Evolutionary conservation across 2,888 invertebrate species (phyloP).

Genomic region (Yponomeuta evonymella): DNA sequence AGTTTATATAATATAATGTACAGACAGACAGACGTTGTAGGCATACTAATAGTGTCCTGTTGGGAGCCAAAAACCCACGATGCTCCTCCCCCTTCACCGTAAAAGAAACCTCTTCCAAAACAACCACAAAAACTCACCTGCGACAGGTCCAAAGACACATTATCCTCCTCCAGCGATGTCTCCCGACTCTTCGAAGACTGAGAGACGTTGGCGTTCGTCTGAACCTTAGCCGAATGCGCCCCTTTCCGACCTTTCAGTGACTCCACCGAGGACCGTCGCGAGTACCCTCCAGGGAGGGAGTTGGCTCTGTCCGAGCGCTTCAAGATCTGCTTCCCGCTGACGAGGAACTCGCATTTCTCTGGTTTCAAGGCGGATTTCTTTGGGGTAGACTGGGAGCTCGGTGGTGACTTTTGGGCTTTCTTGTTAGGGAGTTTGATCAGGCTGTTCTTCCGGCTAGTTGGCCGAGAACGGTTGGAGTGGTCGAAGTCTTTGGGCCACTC

Average conservation of each 20-base stretch:
- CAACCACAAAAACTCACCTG: constrained; percentile 37
- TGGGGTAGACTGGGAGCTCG: constrained; percentile 42
- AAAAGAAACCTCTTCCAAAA: too few species aligned
- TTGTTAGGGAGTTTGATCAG: constrained; percentile 23
- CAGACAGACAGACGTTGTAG: too few species aligned
- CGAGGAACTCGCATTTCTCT: constrained; percentile 50
- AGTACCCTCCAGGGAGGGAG: constrained; percentile 48
- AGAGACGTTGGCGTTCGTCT: constrained; percentile 26
- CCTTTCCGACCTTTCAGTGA: constrained; percentile 5
- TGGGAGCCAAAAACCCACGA: too few species aligned
- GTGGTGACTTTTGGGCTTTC: constrained; percentile 22
- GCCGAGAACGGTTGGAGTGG: neutral
- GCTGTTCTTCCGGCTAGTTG: neutral
- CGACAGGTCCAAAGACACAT: constrained; percentile 56
- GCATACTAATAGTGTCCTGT: too few species aligned
- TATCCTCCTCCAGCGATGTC: constrained; percentile 56
- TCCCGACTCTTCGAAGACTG: constrained; percentile 44
- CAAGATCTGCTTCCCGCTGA: constrained; percentile 56
- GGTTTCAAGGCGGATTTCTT: constrained; percentile 38
- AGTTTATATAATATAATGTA: too few species aligned
- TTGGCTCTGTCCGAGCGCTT: constrained; percentile 61
- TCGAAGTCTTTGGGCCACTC: neutral
- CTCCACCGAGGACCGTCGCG: constrained; percentile 41
- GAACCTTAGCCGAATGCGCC: too few species aligned
- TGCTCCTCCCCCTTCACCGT: too few species aligned